Conservation (phyloP, 2,888 invertebrate species). For the Pammene fasciana region DNA sequence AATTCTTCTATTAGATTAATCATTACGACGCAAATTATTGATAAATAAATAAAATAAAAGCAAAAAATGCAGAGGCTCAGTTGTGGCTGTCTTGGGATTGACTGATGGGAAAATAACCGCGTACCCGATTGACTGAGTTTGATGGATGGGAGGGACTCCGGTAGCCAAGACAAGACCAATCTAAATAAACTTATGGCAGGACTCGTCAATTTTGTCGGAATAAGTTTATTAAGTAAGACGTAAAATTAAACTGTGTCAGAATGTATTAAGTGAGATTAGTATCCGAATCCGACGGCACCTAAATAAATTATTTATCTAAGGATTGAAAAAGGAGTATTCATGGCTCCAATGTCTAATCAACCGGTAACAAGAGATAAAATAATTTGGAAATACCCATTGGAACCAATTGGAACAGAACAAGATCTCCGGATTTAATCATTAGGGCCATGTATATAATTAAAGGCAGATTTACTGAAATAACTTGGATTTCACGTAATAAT, state of each 20-base stretch:
- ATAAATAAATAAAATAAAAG: neutral
- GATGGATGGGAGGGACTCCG: constrained; percentile 9
- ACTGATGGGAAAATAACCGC: constrained; percentile 12
- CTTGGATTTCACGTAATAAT: constrained; percentile 6
- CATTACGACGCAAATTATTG: neutral
- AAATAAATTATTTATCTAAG: no score
- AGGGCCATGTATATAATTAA: neutral
- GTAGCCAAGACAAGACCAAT: neutral
- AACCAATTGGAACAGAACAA: no score
- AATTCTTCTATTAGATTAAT: neutral
- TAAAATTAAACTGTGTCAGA: no score
- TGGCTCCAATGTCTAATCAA: no score
- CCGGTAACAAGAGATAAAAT: no score
- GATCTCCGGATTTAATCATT: no score
- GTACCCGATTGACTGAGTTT: constrained; percentile 17
- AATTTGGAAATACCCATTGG: no score
- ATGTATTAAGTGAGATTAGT: no score
- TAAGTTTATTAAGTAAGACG: no score
- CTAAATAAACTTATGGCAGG: neutral
- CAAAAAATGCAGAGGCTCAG: neutral
- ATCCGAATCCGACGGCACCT: no score
- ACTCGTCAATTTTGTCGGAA: no score
- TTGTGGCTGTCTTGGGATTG: neutral
- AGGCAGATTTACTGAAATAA: neutral
- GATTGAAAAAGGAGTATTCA: no score